Evolutionary conservation across 30 jellyfish, hydroid and myxozoan genomes (phyloP), one percentile per base, ranked within the genome.

Genomic region (Turritopsis rubra): DNA sequence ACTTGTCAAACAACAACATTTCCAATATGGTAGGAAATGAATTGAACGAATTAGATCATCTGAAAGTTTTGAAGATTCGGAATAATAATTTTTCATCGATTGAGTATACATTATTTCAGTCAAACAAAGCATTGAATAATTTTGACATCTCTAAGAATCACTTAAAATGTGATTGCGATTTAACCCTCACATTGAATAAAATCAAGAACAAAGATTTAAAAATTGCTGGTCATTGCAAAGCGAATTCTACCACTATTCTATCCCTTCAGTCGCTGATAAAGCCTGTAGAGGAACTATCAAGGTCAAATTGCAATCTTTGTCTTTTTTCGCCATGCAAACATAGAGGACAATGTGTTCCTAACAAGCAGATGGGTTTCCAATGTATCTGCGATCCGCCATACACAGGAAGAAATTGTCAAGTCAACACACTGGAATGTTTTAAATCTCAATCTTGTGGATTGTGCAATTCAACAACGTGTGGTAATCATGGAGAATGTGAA

Each of bases 81-180:
- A 7, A 66, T 66, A 66, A 66, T 25, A n/a, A 22, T 17, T 66
- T 66, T n/a, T 22, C 30, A 22, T 3, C 29, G 28, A n/a, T 66
- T n/a, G 29, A 9, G 17, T 66, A 66, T 25, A 25, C 28, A 8
- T n/a, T 66, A 3, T 66, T 66, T 66, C 28, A 25, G 8, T 22
- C 28, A n/a, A 25, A 22, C 76, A 8, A 22, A n/a, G 29, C 76
- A n/a, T 66, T 66, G 76, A 66, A 66, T 3, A 17, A 66, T n/a
- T 66, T 66, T 17, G 76, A 66, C 17, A n/a, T 66, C 28, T 66
- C 76, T n/a, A 17, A 66, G 76, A 66, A 66, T 25, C 29, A 66
- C 17, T 25, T 66, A 8, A 5, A 66, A 66, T 66, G 76, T 17
- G 28, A 22, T 66, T 66, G 76, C 76, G 17, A 66, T 66, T 25